Evolutionary conservation across 2,797 vertebrate species (phyloP).

Genomic region (Protosalanx chinensis): DNA sequence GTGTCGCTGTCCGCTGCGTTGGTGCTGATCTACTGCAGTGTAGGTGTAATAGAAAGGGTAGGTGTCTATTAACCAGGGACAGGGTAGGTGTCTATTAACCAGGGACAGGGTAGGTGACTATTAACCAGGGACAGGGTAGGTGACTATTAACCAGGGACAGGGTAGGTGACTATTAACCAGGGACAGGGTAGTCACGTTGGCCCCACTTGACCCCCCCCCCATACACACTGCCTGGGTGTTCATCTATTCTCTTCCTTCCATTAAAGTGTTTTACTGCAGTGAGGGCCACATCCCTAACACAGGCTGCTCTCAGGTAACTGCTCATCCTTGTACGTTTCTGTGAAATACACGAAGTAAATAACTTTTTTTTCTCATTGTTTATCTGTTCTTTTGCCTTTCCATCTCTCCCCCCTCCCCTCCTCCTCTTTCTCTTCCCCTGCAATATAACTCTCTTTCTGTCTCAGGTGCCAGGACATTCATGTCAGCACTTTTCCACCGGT

Average conservation of each 20-base stretch:
- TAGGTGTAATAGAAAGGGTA: not conserved
- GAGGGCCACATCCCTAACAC: conserved; percentile 24
- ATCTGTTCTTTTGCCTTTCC: not conserved
- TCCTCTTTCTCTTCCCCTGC: not conserved
- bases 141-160: not conserved
- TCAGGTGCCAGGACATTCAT: conserved; percentile 42
- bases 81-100: not conserved
- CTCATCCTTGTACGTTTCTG: not conserved
- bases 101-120: not conserved
- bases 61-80: too few relatives aligned
- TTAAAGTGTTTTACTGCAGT: not conserved
- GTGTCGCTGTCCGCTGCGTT: not conserved
- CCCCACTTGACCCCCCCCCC: too few relatives aligned
- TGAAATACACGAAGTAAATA: not conserved
- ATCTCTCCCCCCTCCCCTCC: not conserved
- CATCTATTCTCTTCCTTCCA: too few relatives aligned
- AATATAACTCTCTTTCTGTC: not conserved
- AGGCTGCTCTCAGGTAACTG: conserved; percentile 43
- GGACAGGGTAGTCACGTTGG: not conserved
- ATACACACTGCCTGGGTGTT: too few relatives aligned
- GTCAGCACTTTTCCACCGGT: too few relatives aligned
- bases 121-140: not conserved
- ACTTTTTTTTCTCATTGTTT: not conserved
- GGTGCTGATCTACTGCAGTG: not conserved
- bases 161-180: not conserved